phyloP scores from a whole-genome alignment of 2,113 vertebrate genomes.

The Empidonax traillii region DNA sequence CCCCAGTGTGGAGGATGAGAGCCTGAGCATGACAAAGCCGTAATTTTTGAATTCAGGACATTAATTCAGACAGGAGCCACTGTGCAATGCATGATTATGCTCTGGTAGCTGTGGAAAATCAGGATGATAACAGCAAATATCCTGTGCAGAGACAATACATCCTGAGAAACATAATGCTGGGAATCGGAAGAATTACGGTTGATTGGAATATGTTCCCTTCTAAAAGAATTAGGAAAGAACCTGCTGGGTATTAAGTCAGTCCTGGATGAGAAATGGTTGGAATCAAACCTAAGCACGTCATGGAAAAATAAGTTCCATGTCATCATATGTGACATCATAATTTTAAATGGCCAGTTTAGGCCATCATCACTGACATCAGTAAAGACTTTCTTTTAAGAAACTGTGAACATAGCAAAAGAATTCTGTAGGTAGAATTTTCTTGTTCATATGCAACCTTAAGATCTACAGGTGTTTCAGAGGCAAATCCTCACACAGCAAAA shows the following conservation, averaged over 20 bases:
- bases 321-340: neutral
- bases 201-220: rapidly evolving
- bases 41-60: neutral
- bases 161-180: neutral
- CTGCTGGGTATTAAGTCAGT: neutral
- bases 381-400: neutral
- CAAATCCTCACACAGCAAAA: neutral
- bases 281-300: neutral
- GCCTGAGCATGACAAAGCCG: neutral
- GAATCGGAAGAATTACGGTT: neutral
- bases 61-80: neutral
- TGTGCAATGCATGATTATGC: neutral
- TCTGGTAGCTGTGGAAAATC: neutral
- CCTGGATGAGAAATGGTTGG: neutral
- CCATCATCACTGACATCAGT: too few relatives aligned
- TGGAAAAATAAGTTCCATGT: neutral
- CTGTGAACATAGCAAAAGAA: neutral
- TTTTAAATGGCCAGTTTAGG: neutral
- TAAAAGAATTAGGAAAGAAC: neutral
- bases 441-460: neutral
- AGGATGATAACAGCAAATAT: rapidly evolving
- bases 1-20: neutral
- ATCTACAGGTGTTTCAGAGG: neutral
- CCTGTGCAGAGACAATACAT: neutral
- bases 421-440: neutral